Percentiles rank a stretch among this genome's conserved stretches.
Evolutionary conservation across 2,888 invertebrate genomes (phyloP).

Genomic region (Calliscelio sp.): DNA sequence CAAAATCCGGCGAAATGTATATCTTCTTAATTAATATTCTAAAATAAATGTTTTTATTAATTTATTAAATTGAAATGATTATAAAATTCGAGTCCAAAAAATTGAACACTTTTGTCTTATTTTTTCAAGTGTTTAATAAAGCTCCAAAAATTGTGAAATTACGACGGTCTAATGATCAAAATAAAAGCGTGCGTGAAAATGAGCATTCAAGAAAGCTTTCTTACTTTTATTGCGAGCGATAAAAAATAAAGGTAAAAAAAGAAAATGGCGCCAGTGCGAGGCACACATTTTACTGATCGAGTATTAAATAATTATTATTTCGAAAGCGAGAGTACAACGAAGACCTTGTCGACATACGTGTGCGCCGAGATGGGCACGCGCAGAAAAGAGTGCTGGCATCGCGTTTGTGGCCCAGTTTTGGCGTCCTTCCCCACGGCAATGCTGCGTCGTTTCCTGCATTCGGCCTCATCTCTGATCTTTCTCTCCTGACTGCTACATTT

Average conservation of each 20-base stretch:
- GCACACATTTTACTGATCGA: conserved; percentile 78
- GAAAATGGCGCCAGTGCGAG: conserved; percentile 57
- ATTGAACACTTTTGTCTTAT: too few species aligned
- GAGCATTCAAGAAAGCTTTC: too few species aligned
- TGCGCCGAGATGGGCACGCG: conserved; percentile 44
- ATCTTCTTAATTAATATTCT: too few species aligned
- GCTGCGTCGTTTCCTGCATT: conserved; percentile 82
- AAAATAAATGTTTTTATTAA: too few species aligned
- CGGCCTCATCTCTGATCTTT: conserved; percentile 21
- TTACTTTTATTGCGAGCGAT: conserved; percentile 22
- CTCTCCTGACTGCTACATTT: too few species aligned
- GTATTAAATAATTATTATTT: conserved; percentile 85
- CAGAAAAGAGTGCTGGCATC: conserved; percentile 46
- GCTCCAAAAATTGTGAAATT: too few species aligned
- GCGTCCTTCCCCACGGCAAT: conserved; percentile 86
- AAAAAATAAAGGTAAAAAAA: conserved; percentile 43
- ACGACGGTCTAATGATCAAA: too few species aligned
- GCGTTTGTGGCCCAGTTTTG: conserved; percentile 83
- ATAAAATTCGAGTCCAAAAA: too few species aligned
- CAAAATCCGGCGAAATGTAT: too few species aligned
- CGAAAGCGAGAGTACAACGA: conserved; percentile 83
- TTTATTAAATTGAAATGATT: too few species aligned
- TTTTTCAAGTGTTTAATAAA: too few species aligned
- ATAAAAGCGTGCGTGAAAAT: too few species aligned
- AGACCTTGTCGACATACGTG: conserved; percentile 55